Evolutionary conservation across 2,888 invertebrate species (phyloP), one percentile per base, ranked within the genome.

Genomic region (Plutella xylostella): DNA sequence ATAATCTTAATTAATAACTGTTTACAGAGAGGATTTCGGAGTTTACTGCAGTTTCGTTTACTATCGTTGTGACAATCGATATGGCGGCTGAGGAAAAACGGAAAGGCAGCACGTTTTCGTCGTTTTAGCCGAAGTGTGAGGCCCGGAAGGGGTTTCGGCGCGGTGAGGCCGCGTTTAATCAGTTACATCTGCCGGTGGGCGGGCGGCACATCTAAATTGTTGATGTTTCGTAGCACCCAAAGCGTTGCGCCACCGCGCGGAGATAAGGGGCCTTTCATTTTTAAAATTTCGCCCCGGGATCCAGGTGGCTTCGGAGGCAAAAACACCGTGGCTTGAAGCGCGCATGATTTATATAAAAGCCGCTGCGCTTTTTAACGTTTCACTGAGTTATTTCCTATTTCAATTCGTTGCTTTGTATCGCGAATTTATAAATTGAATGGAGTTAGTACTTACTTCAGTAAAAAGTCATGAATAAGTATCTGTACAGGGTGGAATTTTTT

Each of bases 1-100:
- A 77, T 77, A 68, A 72, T 78, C 72, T 70, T 77, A 65, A 77
- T 79, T 72, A 74, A 76, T 73, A 71, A 67, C 63, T 63, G 57
- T 69, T 67, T n/a, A 22, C 18, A 20, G 21, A 25, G 15, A 17
- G 14, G 25, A 25, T 25, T 25, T 6, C 12, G 25, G 9, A 3
- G 31, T 22, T 19, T 18, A 46, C 43, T 40, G 43, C 45, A 47
- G 39, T 47, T 43, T 47, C 28, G 40, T 25, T 21, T 39, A 15
- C 34, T n/a, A n/a, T n/a, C n/a, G n/a, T n/a, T n/a, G n/a, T n/a
- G n/a, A n/a, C n/a, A n/a, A n/a, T n/a, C n/a, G n/a, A n/a, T n/a
- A n/a, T n/a, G n/a, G n/a, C n/a, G n/a, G n/a, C n/a, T n/a, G n/a
- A n/a, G n/a, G n/a, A n/a, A n/a, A n/a, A n/a, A n/a, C n/a, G n/a